phyloP scores from a whole-genome alignment of 2,113 vertebrate genomes.

The Phylloscopus trochiloides region DNA sequence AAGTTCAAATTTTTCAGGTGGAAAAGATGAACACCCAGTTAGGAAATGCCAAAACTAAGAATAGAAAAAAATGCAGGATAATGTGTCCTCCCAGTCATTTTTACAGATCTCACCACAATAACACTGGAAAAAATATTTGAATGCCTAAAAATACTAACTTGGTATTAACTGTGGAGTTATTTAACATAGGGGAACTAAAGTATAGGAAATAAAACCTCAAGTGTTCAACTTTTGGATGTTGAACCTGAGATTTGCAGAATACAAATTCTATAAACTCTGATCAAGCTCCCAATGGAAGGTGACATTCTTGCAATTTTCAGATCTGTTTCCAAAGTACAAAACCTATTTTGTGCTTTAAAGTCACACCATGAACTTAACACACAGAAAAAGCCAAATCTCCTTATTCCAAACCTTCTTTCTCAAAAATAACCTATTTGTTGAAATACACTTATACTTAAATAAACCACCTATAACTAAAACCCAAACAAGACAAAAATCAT shows the following conservation, averaged over 20 bases:
- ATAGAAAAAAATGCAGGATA: not conserved
- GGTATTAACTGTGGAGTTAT: not conserved
- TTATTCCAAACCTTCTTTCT: not conserved
- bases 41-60: not conserved
- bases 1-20: not conserved
- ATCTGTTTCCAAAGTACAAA: not conserved
- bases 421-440: not conserved
- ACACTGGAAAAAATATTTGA: not conserved
- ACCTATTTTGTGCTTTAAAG: rapidly evolving
- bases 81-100: not conserved
- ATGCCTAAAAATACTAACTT: not conserved
- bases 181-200: not conserved
- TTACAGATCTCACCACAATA: not conserved
- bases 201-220: not conserved
- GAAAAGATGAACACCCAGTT: not conserved
- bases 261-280: not conserved
- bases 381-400: not conserved
- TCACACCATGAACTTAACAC: not conserved
- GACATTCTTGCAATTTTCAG: not conserved
- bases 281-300: not conserved
- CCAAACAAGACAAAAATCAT: not conserved
- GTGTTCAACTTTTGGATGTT: not conserved
- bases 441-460: not conserved
- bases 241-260: not conserved
- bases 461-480: not conserved